Base-by-base conservation (phyloP, 2,113 vertebrate species). In the Hippocampus zosterae region DNA sequence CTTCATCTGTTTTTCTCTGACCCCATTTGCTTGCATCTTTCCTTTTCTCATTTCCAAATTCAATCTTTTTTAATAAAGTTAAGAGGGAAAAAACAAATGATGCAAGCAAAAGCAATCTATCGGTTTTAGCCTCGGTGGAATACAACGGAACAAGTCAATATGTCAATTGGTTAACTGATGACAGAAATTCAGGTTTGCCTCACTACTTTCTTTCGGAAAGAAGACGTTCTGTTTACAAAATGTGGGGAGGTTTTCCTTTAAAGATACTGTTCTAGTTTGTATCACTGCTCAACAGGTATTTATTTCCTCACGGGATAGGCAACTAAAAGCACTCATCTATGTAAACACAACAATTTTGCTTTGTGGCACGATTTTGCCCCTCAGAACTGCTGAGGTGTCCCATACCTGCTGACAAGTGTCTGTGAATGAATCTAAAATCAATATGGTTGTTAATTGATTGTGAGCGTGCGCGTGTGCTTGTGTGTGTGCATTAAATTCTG, bases 391-490 rank as follows among this genome's bases (percentile, higher is more conserved):
- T 88, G 85, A 84, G 69, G 70, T 29, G 27, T 78, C 72, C 69
- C n/a, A 78, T 74, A 72, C 42, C 13, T 64, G 78, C 65, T 81
- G 86, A 85, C 76, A 82, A 59, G 74, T 74, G 65, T 83, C 82
- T 25, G 21, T 59, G 4, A 40, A 29, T 76, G 73, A 77, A 70
- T 60, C 63, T 62, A 37, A 77, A 83, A 89, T 90, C 88, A 84
- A 88, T 88, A 25, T 52, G 27, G 76, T 75, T 48, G 75, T 81
- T 90, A 84, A 90, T 86, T 88, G 79, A 74, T 77, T 76, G 72
- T 60, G 62, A 76, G 71, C 23, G 69, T 33, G 68, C 56, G 67
- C 55, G 48, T 64, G 66, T 25, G 69, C 56, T 67, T 53, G 56
- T 57, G 66, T 64, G 77, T 2, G 12, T 70, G 33, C 69, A 37